Evolutionary conservation across 2,888 invertebrate genomes (phyloP), one percentile per base, ranked within the genome.

Genomic region (Sepioteuthis lessoniana): DNA sequence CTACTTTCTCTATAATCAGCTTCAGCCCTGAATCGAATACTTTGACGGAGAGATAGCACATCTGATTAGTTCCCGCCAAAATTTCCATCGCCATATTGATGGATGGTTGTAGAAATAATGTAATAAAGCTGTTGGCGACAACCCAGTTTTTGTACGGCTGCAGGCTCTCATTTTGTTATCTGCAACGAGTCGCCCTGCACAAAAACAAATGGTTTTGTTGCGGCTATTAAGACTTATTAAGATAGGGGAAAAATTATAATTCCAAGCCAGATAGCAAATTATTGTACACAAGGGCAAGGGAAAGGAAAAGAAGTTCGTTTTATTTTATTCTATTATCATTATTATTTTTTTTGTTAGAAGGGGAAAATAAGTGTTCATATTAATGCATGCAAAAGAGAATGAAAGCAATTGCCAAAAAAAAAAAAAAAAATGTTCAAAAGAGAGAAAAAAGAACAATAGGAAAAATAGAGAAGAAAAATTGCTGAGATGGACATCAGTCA

Each of bases 141-240:
- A 13, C n/a, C 76, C 76, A 76, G n/a, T 13, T 4, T 1, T 76
- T n/a, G n/a, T 1, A 16, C n/a, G n/a, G n/a, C n/a, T 16, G n/a
- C 19, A 35, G 1, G n/a, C n/a, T 16, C 76, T 16, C 76, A n/a
- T n/a, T n/a, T 35, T 35, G 76, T 76, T 76, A 76, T 76, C 76
- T 35, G n/a, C n/a, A 76, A 76, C 76, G n/a, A n/a, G n/a, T 76
- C 10, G n/a, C 13, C 76, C 16, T 35, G 92, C 38, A n/a, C 92
- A 38, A 46, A 42, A 46, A 47, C 47, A 47, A 91, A 92, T 92
- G 92, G 37, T 31, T 92, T 42, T 47, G 38, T 37, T 16, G 31
- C 31, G 31, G 92, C 38, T 31, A 92, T 47, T 92, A 92, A 92
- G 42, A 47, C 38, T 92, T n/a, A 46, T 92, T 46, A 42, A 76